A percentile compares a stretch with the other conserved stretches of the same genome.
phyloP scores from a whole-genome alignment of 2,113 vertebrate genomes.

The Nanger granti region DNA sequence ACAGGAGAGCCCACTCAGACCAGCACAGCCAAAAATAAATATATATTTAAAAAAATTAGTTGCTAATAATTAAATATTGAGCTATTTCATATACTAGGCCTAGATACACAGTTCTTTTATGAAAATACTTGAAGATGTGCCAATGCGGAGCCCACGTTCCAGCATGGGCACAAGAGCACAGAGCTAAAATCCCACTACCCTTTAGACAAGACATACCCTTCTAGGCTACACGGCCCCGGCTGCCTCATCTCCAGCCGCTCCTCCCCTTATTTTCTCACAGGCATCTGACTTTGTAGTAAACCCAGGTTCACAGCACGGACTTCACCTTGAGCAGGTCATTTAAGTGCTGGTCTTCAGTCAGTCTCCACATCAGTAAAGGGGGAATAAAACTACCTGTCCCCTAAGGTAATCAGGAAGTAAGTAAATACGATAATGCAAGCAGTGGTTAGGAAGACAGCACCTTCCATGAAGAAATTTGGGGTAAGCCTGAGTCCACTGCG shows the following conservation, averaged over 20 bases:
- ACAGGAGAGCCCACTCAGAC: neutral
- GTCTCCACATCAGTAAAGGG: neutral
- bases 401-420: neutral
- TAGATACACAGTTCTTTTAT: neutral
- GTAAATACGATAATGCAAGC: neutral
- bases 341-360: neutral
- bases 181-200: neutral
- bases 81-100: neutral
- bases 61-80: neutral
- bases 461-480: neutral
- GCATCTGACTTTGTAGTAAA: neutral
- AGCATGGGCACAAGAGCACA: fast-evolving
- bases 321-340: neutral
- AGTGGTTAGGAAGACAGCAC: neutral
- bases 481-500: neutral
- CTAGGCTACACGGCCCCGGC: neutral
- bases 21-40: neutral
- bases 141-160: neutral
- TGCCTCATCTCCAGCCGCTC: neutral
- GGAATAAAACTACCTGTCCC: neutral
- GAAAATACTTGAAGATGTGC: neutral
- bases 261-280: neutral
- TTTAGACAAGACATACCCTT: neutral
- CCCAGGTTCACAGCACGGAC: neutral
- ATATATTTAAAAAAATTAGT: neutral